phyloP scores from a whole-genome alignment of 2,797 vertebrate species.

The Rhincodon typus region DNA sequence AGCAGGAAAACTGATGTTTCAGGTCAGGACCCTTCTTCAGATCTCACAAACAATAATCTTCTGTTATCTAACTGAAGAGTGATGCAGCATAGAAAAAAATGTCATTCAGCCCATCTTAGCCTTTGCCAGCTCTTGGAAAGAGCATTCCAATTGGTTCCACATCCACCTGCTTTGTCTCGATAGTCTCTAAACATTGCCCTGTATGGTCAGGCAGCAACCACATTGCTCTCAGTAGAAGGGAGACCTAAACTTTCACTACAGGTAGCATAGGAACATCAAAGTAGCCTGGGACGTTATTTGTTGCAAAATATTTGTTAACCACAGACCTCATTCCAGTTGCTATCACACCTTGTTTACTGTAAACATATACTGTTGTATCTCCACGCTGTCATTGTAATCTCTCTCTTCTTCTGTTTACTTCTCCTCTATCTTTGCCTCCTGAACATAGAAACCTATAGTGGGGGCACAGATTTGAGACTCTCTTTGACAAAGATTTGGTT shows the following conservation, averaged over 20 bases:
- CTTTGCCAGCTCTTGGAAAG: background rate
- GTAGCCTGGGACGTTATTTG: background rate
- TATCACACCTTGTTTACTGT: background rate
- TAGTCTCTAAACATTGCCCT: background rate
- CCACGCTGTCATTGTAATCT: background rate
- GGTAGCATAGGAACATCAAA: background rate
- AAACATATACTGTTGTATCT: background rate
- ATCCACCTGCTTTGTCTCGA: background rate
- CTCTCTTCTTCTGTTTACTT: background rate
- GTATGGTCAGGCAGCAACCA: background rate
- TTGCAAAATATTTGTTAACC: background rate
- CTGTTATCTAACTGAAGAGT: background rate
- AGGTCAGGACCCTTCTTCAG: no score
- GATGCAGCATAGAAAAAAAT: background rate
- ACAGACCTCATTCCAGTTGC: background rate
- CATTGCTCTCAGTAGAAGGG: background rate
- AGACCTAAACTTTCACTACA: no score
- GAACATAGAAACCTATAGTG: background rate
- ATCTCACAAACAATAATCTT: background rate
- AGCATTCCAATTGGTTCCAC: background rate
- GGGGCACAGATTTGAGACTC: background rate
- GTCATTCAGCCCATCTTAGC: background rate
- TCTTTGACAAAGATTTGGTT: background rate
- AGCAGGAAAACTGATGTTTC: no score
- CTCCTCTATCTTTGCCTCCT: background rate